Evolutionary conservation across 2,113 vertebrate species (phyloP).

Genomic region (Trogon surrucura): DNA sequence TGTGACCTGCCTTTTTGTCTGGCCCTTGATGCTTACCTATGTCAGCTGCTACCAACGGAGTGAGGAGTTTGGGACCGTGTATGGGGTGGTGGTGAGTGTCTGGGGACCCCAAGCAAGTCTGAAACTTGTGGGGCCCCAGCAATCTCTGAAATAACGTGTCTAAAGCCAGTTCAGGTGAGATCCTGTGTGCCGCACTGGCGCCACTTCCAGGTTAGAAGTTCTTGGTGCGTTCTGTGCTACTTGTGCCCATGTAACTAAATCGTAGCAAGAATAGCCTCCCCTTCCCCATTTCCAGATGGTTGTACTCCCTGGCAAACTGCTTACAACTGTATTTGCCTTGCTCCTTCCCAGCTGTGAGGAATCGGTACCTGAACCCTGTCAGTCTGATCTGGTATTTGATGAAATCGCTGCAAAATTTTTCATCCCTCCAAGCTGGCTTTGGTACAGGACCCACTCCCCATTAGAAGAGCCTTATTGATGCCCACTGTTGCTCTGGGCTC

Average conservation of each 20-base stretch:
- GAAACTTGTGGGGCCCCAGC: neutral
- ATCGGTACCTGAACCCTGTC: neutral
- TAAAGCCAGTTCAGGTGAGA: neutral
- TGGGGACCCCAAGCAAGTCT: neutral
- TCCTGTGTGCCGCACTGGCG: neutral
- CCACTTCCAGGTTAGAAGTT: neutral
- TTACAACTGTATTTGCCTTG: neutral
- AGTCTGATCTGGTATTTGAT: neutral
- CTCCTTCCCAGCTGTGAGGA: neutral
- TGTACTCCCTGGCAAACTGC: neutral
- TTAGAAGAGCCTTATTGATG: neutral
- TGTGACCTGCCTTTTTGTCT: neutral
- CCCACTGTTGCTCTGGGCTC: neutral
- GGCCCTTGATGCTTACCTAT: neutral
- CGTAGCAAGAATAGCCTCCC: accelerated
- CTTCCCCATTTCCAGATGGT: neutral
- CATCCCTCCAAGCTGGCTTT: neutral
- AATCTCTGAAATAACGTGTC: neutral
- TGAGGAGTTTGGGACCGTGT: accelerated
- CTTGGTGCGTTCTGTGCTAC: neutral
- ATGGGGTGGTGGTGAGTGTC: neutral
- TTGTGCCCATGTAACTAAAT: neutral
- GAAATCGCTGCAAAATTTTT: neutral
- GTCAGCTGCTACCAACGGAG: neutral
- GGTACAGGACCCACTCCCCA: neutral